Evolutionary conservation across 2,888 invertebrate species (phyloP).

Genomic region (Drosophila cracens): DNA sequence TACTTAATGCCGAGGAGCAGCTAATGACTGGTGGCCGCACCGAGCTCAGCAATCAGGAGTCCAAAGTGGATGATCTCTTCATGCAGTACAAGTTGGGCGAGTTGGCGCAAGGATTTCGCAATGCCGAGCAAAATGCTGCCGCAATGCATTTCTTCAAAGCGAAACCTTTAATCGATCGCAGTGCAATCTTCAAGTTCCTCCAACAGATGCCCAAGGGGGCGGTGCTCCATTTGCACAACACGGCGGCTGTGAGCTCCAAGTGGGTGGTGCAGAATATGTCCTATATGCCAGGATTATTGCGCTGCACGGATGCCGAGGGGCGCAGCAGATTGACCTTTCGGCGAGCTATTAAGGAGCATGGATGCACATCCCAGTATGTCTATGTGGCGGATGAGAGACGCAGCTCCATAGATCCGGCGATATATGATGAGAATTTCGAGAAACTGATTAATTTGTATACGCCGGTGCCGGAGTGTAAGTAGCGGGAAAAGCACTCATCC

Average conservation of each 20-base stretch:
- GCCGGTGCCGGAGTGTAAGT: slow-evolving; percentile 85
- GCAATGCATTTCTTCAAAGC: slow-evolving; percentile 86
- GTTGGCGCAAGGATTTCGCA: slow-evolving; percentile 70
- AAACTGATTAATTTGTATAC: slow-evolving; percentile 87
- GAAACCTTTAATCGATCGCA: slow-evolving; percentile 86
- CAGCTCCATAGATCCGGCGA: slow-evolving; percentile 82
- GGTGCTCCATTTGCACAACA: slow-evolving; percentile 86
- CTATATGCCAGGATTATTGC: slow-evolving; percentile 83
- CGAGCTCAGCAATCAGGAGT: slow-evolving; percentile 69
- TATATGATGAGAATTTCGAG: slow-evolving; percentile 86
- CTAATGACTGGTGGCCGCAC: slow-evolving; percentile 81
- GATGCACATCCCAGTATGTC: slow-evolving; percentile 73
- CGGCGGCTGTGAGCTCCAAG: slow-evolving; percentile 86
- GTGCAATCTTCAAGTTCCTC: slow-evolving; percentile 86
- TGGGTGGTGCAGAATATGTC: slow-evolving; percentile 86
- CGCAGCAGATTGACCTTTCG: slow-evolving; percentile 70
- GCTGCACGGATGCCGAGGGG: slow-evolving; percentile 69
- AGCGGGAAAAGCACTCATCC: background rate
- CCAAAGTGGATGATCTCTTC: slow-evolving; percentile 79
- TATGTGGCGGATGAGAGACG: slow-evolving; percentile 82
- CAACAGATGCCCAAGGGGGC: slow-evolving; percentile 87
- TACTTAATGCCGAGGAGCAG: slow-evolving; percentile 80
- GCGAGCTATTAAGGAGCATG: slow-evolving; percentile 53
- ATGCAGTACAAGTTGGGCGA: slow-evolving; percentile 81
- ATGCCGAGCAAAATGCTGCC: slow-evolving; percentile 84